Base-by-base conservation (phyloP, 2,888 invertebrate species). In the Helobdella robusta region DNA sequence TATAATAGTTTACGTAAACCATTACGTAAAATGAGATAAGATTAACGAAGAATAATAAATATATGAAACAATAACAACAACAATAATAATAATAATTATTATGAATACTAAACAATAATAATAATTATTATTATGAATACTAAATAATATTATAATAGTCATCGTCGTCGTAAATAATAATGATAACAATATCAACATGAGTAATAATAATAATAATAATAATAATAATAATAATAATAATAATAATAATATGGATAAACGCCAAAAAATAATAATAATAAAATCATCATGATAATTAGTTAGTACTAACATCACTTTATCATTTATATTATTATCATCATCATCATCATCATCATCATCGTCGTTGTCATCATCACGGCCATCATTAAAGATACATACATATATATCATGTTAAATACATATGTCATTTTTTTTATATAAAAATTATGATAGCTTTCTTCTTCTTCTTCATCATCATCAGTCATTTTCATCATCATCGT, bases 271-370 rank as follows among this genome's bases (percentile, higher is more conserved):
- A 8, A 11, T 18, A 18, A 23, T 6, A 5, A 48, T 18, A 8
- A 48, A 3, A 25, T n/a, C 40, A 59, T 34, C 64, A 60, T 64
- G 35, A 64, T 58, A 54, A 35, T 58, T 46, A n/a, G n/a, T n/a
- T n/a, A 50, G 40, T 46, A 4, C 5, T 46, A 61, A 4, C 61
- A 48, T 50, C 61, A 61, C n/a, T n/a, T 58, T 52, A 59, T 58
- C 64, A 64, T 35, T 44, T 28, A 44, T 46, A 60, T 59, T 34
- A 59, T 59, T 34, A 59, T 59, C 2, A 59, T 59, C 59, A 59
- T 59, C 48, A 62, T 50, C 61, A 46, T 61, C 61, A 46, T 61
- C 61, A 46, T 61, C 62, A 63, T 63, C 63, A 63, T 63, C 63
- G 54, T 54, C 52, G 54, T 63, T 35, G 23, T 52, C 60, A 60